Conservation (phyloP, 2,888 invertebrate species). For the Limnephilus rhombicus region DNA sequence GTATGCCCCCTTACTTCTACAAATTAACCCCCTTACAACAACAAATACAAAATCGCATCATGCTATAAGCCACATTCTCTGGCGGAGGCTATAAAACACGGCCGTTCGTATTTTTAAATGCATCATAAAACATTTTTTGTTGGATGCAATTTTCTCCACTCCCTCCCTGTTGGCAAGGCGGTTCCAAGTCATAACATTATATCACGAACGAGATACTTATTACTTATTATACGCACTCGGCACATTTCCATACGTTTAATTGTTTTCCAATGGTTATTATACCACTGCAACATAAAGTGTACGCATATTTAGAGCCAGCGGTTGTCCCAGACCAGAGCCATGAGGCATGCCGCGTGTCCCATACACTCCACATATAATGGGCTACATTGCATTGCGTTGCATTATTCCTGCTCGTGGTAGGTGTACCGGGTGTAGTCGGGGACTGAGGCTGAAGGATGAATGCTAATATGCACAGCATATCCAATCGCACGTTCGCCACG, state of each 20-base stretch:
- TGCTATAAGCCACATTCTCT: too few relatives aligned
- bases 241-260: conserved; percentile 52
- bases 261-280: conserved; percentile 50
- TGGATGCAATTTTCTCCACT: neutral
- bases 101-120: too few relatives aligned
- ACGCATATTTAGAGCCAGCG: conserved; percentile 37
- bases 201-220: conserved; percentile 32
- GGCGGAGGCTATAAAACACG: too few relatives aligned
- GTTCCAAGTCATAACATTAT: conserved; percentile 14
- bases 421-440: neutral
- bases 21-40: too few relatives aligned
- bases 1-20: too few relatives aligned
- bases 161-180: neutral
- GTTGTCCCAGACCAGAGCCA: neutral
- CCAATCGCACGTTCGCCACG: conserved; percentile 41
- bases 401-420: conserved; percentile 30
- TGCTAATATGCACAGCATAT: conserved; percentile 27
- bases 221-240: conserved; percentile 45
- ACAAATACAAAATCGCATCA: too few relatives aligned
- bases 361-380: neutral
- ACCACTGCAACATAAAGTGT: conserved; percentile 19
- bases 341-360: neutral
- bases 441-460: conserved; percentile 8
- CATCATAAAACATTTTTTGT: neutral
- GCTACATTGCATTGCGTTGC: neutral